Conservation (phyloP, 1,140 invertebrate genomes). For the Drosophila grimshawi region DNA sequence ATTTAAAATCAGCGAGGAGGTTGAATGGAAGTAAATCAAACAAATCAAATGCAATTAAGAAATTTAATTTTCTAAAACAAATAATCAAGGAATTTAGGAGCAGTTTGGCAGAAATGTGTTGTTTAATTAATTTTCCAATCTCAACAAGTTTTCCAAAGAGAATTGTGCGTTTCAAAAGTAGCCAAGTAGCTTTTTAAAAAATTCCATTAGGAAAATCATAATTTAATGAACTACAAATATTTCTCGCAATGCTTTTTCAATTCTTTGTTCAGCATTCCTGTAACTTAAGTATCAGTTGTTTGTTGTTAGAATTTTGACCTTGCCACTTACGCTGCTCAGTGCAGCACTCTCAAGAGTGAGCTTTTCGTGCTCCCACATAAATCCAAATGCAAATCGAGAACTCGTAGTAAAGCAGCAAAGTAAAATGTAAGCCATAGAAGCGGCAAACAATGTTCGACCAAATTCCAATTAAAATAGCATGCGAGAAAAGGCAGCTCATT, state of each 20-base stretch:
- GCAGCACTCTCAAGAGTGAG: not conserved
- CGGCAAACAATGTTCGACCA: conserved; percentile 35
- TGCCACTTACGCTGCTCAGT: not conserved
- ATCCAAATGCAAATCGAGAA: conserved; percentile 10
- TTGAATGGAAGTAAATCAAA: not conserved
- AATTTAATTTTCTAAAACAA: not conserved
- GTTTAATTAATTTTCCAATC: too few relatives aligned
- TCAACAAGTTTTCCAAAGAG: too few relatives aligned
- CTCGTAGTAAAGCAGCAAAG: conserved; percentile 3
- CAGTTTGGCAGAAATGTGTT: too few relatives aligned
- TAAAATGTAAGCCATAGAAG: conserved; percentile 41
- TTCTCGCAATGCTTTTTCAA: too few relatives aligned
- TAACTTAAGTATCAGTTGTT: not conserved
- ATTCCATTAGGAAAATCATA: too few relatives aligned
- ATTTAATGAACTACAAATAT: too few relatives aligned
- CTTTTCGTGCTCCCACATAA: conserved; percentile 59
- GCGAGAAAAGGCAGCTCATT: conserved; percentile 55
- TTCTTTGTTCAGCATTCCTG: too few relatives aligned
- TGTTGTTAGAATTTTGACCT: not conserved
- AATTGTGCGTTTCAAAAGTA: too few relatives aligned
- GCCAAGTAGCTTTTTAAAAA: too few relatives aligned
- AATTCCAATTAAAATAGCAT: conserved; percentile 67
- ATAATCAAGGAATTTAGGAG: too few relatives aligned
- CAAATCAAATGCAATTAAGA: not conserved
- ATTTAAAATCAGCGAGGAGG: not conserved